These are phyloP conservation scores for Choristoneura rosaceana DNA, from an alignment of 2,888 invertebrate species.

Conservation along the genomic window DNA sequence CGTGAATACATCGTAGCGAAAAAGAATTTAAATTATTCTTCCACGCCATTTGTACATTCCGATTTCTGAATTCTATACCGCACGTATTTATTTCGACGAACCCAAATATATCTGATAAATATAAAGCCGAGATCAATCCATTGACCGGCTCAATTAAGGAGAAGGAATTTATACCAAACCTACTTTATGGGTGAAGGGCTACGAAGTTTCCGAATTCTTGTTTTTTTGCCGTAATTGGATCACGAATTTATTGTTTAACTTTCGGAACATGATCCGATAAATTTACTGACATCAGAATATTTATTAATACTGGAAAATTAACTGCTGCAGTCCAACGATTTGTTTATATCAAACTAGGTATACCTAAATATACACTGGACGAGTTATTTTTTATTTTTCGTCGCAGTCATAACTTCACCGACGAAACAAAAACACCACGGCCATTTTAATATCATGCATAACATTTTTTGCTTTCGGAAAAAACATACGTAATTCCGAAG, in stretches of 20 bases:
- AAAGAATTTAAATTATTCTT: conserved; percentile 30
- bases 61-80: conserved; percentile 15
- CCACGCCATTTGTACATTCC: conserved; percentile 18
- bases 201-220: conserved; percentile 16
- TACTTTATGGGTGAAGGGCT: conserved; percentile 34
- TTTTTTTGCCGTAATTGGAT: conserved; percentile 14
- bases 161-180: conserved; percentile 30
- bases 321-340: background rate
- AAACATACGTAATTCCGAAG: conserved; percentile 37
- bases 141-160: conserved; percentile 39
- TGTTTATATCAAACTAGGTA: background rate
- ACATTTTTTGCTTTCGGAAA: conserved; percentile 23
- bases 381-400: background rate
- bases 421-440: background rate
- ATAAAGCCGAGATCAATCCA: conserved; percentile 30
- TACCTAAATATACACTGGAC: background rate
- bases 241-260: conserved; percentile 6
- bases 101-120: conserved; percentile 28
- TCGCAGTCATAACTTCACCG: background rate
- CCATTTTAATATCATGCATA: conserved; percentile 13
- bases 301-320: background rate
- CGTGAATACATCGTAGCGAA: conserved; percentile 12
- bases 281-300: background rate
- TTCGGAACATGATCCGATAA: background rate
- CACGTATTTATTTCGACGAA: conserved; percentile 3